phyloP scores from a whole-genome alignment of 2,797 vertebrate genomes.

The Gallinago solitaria region DNA sequence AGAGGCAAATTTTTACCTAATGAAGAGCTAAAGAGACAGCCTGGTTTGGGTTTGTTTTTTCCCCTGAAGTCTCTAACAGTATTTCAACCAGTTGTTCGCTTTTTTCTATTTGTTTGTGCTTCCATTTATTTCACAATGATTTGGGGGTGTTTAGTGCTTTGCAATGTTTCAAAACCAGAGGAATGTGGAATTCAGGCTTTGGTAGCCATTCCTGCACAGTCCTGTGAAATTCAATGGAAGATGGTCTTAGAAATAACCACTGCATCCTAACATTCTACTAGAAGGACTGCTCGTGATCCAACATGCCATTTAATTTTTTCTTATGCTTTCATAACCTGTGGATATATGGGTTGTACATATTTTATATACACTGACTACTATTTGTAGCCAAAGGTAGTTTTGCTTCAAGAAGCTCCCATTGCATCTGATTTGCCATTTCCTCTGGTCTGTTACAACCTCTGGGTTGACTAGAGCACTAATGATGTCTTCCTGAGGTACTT shows the following conservation, averaged over 20 bases:
- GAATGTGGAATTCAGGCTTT: background rate
- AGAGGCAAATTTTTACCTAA: background rate
- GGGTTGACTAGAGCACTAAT: background rate
- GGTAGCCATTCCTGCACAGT: background rate
- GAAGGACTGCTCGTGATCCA: background rate
- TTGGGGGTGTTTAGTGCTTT: background rate
- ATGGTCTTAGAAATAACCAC: background rate
- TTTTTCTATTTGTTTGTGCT: background rate
- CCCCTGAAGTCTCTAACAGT: background rate
- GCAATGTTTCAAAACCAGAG: background rate
- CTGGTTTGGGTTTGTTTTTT: background rate
- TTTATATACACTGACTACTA: background rate
- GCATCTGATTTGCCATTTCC: background rate
- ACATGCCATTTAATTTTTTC: background rate
- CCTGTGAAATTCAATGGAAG: background rate
- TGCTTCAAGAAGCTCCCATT: background rate
- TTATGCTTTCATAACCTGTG: background rate
- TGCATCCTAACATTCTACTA: background rate
- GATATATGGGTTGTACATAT: background rate
- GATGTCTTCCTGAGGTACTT: background rate
- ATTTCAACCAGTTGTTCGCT: background rate
- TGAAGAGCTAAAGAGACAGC: background rate
- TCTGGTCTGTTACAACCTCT: background rate
- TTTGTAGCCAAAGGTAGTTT: constrained; percentile 6
- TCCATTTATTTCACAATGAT: background rate